Base-by-base conservation (phyloP, 2,113 vertebrate species). In the Colius striatus region DNA sequence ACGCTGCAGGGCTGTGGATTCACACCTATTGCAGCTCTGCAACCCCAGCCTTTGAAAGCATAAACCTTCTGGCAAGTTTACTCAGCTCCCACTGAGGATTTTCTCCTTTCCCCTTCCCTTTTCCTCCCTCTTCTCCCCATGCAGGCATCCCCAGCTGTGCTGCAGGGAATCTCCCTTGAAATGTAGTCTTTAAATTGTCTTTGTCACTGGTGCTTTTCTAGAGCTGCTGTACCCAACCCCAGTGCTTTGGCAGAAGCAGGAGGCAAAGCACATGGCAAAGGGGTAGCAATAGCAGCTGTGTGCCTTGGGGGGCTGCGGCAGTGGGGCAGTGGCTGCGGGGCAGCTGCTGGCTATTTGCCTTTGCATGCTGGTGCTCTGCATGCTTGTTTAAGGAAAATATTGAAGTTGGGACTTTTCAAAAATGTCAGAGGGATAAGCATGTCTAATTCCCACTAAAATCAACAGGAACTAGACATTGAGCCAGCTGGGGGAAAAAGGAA, bases 391-490 rank as follows among this genome's bases (percentile, higher is more conserved):
- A 50, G 51, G 55, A 47, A 80, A 74, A 74, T 27, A 50, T 1
- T 12, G 5, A 67, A 14, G 38, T 4, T 45, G 74, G 66, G 51
- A 51, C 34, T 84, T 38, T 75, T 58, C 15, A 83, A 80, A 79
- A 13, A 30, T 43, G 61, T 80, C 51, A 36, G 45, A 77, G 32
- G n/a, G 15, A 58, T 47, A 73, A 50, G 55, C 47, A 23, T n/a
- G 29, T 43, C 61, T 55, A 50, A 63, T 43, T 87, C 43, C 61
- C 34, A 32, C 38, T 84, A 78, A 80, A 81, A 81, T 58, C 53
- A 92, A 71, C 73, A 84, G 65, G 80, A 87, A 86, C 19, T 36
- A 83, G 86, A 74, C 34, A 80, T n/a, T 19, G 50, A 86, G 47
- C 16, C 68, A 88, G 30, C 23, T 73, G 30, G 29, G 60, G 15